Evolutionary conservation across 2,888 invertebrate species (phyloP).

Genomic region (Ypsolopha sequella): DNA sequence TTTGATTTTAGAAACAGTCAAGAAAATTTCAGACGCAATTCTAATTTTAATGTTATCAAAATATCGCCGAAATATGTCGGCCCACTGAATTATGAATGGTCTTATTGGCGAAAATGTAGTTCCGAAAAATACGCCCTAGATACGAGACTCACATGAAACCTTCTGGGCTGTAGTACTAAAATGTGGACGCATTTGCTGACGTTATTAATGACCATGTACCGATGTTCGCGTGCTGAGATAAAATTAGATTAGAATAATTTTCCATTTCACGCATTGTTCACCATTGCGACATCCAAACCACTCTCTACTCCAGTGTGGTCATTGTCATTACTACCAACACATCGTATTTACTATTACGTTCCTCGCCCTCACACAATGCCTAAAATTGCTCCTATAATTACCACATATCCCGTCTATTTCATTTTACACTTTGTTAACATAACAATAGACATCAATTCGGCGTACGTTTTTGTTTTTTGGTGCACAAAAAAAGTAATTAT

Average conservation of each 20-base stretch:
- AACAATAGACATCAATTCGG: slow-evolving; percentile 14
- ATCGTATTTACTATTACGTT: slow-evolving; percentile 16
- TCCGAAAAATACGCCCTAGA: not conserved
- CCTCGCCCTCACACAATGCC: slow-evolving; percentile 20
- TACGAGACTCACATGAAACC: not conserved
- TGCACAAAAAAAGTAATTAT: slow-evolving; percentile 19
- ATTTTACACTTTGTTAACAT: slow-evolving; percentile 15
- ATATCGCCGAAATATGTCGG: too few relatives aligned
- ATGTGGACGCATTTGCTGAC: too few relatives aligned
- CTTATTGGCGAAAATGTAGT: not conserved
- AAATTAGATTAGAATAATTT: not conserved
- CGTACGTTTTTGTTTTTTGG: slow-evolving; percentile 6
- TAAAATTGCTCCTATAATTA: slow-evolving; percentile 17
- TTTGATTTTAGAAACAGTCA: too few relatives aligned
- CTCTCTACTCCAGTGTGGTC: slow-evolving; percentile 7
- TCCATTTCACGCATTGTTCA: not conserved
- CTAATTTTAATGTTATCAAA: too few relatives aligned
- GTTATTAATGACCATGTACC: not conserved
- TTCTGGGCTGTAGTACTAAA: too few relatives aligned
- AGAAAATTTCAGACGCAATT: too few relatives aligned
- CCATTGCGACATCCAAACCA: not conserved
- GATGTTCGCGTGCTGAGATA: not conserved
- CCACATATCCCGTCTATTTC: slow-evolving; percentile 6
- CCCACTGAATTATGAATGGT: not conserved
- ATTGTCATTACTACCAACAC: slow-evolving; percentile 14